phyloP scores from a whole-genome alignment of 2,113 vertebrate genomes.

The Monarcha castaneiventris region DNA sequence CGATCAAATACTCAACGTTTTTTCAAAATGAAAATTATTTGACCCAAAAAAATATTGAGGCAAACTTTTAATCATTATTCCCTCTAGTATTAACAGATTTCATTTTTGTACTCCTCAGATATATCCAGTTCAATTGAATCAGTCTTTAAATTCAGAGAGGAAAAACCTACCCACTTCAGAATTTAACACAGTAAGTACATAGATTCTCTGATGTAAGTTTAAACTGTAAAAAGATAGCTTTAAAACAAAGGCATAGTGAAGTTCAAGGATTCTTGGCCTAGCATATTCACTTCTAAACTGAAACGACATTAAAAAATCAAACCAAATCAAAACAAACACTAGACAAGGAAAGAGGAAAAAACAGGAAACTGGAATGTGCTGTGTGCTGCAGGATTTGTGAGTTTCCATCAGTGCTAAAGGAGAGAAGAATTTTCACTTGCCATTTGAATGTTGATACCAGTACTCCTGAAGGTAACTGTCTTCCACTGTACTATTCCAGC shows the following conservation, averaged over 20 bases:
- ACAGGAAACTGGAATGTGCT: background rate
- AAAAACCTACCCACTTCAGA: background rate
- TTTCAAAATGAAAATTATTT: background rate
- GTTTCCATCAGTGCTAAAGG: background rate
- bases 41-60: background rate
- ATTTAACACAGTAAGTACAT: background rate
- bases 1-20: background rate
- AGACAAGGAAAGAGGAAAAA: no score
- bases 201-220: background rate
- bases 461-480: background rate
- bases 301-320: background rate
- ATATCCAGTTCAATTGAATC: background rate
- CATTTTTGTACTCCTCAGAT: background rate
- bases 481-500: background rate
- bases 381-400: background rate
- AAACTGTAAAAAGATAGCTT: background rate
- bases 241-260: background rate
- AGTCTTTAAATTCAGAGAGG: background rate
- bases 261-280: background rate
- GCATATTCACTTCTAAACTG: background rate
- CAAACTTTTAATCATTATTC: background rate
- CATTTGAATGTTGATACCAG: background rate
- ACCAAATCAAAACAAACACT: background rate
- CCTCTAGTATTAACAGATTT: background rate
- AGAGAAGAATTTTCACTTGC: background rate